Evolutionary conservation across 2,113 vertebrate species (phyloP), one percentile per base, ranked within the genome.

Genomic region (Ciconia boyciana): DNA sequence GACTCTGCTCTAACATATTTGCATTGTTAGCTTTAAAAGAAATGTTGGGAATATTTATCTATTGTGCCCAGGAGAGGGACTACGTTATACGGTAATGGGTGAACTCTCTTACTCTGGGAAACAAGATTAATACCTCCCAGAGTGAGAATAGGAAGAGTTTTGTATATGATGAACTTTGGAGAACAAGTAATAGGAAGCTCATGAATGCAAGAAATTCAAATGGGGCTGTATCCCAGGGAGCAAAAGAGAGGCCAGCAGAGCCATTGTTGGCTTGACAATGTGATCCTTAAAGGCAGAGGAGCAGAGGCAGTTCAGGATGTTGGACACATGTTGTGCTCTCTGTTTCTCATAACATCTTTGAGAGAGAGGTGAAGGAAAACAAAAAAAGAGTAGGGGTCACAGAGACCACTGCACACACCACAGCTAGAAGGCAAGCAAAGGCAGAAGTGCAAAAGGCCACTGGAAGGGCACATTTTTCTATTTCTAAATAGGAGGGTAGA

Each of bases 131-230:
- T 92, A 76, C 84, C 72, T 89, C 81, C 81, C 49, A 76, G 69
- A 93, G 49, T 71, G 58, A 94, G 70, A 91, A 80, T 20, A 75
- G 49, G 61, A 94, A 52, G 72, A 94, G 43, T 94, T 87, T 94
- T 92, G 48, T 92, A 9, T 84, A 34, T 87, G 65, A 89, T 72
- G 77, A 82, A 57, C 81, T 96, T 88, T 51, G 58, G 32, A 92
- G 66, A 79, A 7, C 28, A 84, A 95, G 77, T 60, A 93, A 87
- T 68, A 71, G 21, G 39, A 92, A 94, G 28, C 28, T 70, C 54
- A 66, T 97, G 87, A 96, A 97, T 92, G 54, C 32, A 54, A 91
- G 49, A 91, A 94, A 97, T 91, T 95, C 80, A 94, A 95, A 94
- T 94, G 31, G 18, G 6, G 3, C 41, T 87, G 46, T 65, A 87